A percentile compares a stretch with the other conserved stretches of the same genome.
These are phyloP conservation scores for Trinectes maculatus DNA, from an alignment of 2,113 vertebrate species.

Conservation along the genomic window DNA sequence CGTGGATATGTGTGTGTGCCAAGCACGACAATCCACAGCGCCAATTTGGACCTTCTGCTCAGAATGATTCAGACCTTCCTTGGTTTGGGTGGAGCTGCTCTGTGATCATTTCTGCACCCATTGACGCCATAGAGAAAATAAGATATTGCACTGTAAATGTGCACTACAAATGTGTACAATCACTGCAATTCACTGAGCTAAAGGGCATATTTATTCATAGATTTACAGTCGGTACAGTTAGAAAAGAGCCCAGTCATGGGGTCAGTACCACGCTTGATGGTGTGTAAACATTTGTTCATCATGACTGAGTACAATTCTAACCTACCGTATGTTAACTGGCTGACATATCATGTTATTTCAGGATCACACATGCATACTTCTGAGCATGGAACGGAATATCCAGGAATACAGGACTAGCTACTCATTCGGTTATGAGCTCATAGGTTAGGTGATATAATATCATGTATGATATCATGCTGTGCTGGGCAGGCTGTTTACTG, in stretches of 20 bases:
- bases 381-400: conserved; percentile 5
- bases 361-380: conserved; percentile 27
- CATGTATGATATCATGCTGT: too few relatives aligned
- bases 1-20: conserved; percentile 24
- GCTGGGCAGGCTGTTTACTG: too few relatives aligned
- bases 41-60: conserved; percentile 60
- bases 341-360: conserved; percentile 23
- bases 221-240: conserved; percentile 36
- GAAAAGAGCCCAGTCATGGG: conserved; percentile 6
- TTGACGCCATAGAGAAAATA: conserved; percentile 38
- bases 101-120: conserved; percentile 63
- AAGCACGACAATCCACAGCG: conserved; percentile 35
- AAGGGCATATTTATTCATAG: conserved; percentile 15
- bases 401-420: conserved; percentile 26
- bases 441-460: conserved; percentile 21
- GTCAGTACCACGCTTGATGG: not conserved
- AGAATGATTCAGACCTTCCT: conserved; percentile 79
- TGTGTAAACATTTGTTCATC: conserved; percentile 8
- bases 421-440: conserved; percentile 17
- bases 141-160: conserved; percentile 28
- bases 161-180: conserved; percentile 33
- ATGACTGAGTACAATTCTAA: conserved; percentile 5
- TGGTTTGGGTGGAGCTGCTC: conserved; percentile 64
- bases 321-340: conserved; percentile 24
- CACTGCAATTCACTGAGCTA: conserved; percentile 36